These are phyloP conservation scores for Odontamblyopus rebecca DNA, from an alignment of 2,797 vertebrate genomes.

Conservation along the genomic window DNA sequence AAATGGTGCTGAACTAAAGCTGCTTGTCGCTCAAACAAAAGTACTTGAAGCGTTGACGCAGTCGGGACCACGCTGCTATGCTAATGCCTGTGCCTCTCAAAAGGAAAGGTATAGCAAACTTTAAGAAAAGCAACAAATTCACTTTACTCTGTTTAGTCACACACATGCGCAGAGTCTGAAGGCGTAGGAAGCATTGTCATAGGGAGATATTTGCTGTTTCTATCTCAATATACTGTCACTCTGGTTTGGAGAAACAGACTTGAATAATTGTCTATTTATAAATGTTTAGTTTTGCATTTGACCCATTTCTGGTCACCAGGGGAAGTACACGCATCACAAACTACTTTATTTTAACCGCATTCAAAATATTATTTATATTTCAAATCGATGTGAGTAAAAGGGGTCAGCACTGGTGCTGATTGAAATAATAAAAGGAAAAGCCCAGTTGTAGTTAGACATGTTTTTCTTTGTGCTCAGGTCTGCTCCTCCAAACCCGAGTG, in stretches of 20 bases:
- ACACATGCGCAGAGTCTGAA: conserved; percentile 48
- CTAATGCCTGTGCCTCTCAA: conserved; percentile 81
- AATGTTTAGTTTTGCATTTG: neutral
- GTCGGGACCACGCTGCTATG: conserved; percentile 76
- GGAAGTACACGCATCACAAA: neutral
- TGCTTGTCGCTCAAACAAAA: conserved; percentile 80
- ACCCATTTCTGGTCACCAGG: neutral
- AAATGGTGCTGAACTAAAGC: conserved; percentile 80
- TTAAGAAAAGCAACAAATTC: conserved; percentile 68
- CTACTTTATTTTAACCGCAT: neutral
- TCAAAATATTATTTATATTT: no score
- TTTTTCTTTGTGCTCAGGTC: no score
- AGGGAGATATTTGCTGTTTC: neutral
- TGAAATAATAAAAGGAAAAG: no score
- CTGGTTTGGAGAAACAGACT: conserved; percentile 2
- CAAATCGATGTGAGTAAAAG: no score
- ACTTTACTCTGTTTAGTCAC: conserved; percentile 56
- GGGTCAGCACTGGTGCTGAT: no score
- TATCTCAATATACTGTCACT: neutral
- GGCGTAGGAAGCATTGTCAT: neutral
- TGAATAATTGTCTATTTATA: neutral
- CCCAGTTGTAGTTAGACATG: no score
- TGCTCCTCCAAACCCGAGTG: neutral
- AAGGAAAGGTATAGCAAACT: conserved; percentile 81
- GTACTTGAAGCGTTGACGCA: conserved; percentile 76